phyloP scores from a whole-genome alignment of 2,113 vertebrate genomes.

The Sylvietta virens region DNA sequence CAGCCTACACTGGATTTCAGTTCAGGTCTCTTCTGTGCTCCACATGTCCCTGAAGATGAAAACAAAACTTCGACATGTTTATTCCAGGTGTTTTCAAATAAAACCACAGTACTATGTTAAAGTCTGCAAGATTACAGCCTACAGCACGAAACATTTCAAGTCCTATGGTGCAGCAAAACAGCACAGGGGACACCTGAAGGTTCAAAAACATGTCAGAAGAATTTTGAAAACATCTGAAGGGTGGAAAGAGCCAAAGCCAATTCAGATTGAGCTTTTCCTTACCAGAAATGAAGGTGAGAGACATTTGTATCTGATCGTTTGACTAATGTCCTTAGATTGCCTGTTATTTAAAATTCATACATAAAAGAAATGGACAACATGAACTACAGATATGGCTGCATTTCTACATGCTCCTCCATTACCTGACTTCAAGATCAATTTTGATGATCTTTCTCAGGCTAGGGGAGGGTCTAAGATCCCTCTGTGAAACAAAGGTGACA shows the following conservation, averaged over 20 bases:
- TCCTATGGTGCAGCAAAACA: background rate
- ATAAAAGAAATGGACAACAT: background rate
- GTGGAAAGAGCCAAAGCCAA: background rate
- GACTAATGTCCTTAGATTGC: background rate
- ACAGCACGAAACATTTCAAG: background rate
- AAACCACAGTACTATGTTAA: background rate
- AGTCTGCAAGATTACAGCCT: background rate
- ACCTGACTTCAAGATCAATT: conserved; percentile 3
- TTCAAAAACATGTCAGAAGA: background rate
- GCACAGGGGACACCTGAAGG: background rate
- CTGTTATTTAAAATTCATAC: background rate
- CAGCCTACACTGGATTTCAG: background rate
- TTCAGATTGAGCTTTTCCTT: background rate
- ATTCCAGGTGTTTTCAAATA: background rate
- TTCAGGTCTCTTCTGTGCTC: background rate
- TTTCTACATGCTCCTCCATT: background rate
- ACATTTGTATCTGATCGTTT: background rate
- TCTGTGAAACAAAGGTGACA: conserved; percentile 20
- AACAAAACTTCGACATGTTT: background rate
- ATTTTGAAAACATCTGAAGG: background rate
- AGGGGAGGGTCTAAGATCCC: background rate
- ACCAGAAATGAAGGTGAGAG: background rate
- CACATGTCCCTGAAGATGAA: background rate
- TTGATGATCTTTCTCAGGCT: conserved; percentile 58
- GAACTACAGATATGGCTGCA: background rate